Evolutionary conservation across 2,888 invertebrate genomes (phyloP).

Genomic region (Eupithecia exiguata): DNA sequence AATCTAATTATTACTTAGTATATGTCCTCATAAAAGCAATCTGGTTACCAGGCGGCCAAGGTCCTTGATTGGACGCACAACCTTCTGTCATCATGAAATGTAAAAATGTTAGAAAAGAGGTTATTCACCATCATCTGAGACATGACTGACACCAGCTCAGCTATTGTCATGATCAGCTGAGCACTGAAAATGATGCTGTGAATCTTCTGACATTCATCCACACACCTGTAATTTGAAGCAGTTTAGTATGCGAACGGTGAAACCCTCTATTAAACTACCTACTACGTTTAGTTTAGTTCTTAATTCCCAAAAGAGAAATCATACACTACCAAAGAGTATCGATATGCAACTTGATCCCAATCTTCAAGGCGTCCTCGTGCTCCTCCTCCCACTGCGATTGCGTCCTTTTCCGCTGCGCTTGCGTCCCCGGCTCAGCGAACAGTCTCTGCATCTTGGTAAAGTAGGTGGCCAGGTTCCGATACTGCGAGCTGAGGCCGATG

Average conservation of each 20-base stretch:
- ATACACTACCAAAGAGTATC: constrained; percentile 35
- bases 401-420: constrained; percentile 39
- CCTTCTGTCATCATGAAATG: background rate
- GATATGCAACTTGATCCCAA: constrained; percentile 60
- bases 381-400: constrained; percentile 35
- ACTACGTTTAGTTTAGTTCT: background rate
- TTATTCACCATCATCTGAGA: constrained; percentile 50
- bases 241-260: background rate
- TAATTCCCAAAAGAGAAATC: too few species aligned
- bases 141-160: constrained; percentile 50
- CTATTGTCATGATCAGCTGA: constrained; percentile 55
- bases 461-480: constrained; percentile 49
- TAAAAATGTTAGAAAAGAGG: background rate
- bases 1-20: too few species aligned
- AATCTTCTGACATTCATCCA: constrained; percentile 48
- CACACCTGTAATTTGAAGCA: constrained; percentile 51
- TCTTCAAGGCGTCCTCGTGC: constrained; percentile 55
- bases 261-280: too few species aligned
- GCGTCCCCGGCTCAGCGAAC: constrained; percentile 42
- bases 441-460: constrained; percentile 41
- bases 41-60: background rate
- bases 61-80: background rate
- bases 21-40: background rate
- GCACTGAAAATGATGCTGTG: constrained; percentile 57
- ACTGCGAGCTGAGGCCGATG: constrained; percentile 52